Base-by-base conservation (phyloP, 2,797 vertebrate species). In the Syngnathus acus region DNA sequence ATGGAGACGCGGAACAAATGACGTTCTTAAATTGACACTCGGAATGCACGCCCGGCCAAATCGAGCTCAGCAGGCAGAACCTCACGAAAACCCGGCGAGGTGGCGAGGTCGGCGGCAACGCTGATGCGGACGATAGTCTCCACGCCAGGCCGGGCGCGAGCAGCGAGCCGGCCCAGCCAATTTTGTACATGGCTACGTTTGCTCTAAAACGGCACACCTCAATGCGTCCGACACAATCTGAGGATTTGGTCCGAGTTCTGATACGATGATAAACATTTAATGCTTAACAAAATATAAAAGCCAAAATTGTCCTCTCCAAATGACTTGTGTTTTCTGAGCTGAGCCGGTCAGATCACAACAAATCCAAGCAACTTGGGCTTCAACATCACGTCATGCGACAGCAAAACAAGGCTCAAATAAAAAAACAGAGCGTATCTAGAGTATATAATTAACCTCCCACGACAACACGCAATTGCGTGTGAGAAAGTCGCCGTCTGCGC, bases 1-100 rank as follows among this genome's bases (percentile, higher is more conserved):
- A 87, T 81, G 83, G 83, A 87, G 86, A 88, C 17, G 80, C 82
- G 74, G 84, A 89, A 88, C 88, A 88, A 89, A 91, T 90, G 81
- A 81, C 78, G 89, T 89, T 90, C 84, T 87, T 88, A 91, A 91
- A 90, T 79, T 81, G 80, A 75, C 85, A 88, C 82, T 88, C 88
- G 86, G 75, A 89, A 75, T 84, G 71, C 43, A 65, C 4, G 72
- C 78, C 77, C 59, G 86, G 80, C 82, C 85, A 90, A 89, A 89
- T 84, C 80, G 84, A 87, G 82, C 78, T 81, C 72, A 78, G 74
- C 63, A 68, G 82, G 79, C 79, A 80, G 79, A 89, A 86, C 78
- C 63, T 50, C 26, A 45, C 32, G 64, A 43, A 54, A 14, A 17
- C 21, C 21, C 53, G 16, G 57, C n/a, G 39, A 48, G 66, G 9